A percentile compares a stretch with the other conserved stretches of the same genome.
phyloP scores from a whole-genome alignment of 2,797 vertebrate species.

The Cetoscarus ocellatus region DNA sequence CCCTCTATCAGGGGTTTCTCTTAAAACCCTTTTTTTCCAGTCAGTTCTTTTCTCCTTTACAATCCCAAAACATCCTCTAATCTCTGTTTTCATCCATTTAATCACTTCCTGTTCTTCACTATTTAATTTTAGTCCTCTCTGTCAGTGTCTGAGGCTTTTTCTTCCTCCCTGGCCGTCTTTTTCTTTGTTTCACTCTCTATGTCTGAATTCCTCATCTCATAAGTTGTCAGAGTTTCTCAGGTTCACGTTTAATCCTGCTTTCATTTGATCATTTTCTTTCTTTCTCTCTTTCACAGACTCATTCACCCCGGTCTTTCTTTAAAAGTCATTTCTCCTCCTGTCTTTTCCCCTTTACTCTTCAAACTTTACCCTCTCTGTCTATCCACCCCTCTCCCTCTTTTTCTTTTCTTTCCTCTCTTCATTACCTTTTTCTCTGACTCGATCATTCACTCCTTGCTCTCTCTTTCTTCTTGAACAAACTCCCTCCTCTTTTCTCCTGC shows the following conservation, averaged over 20 bases:
- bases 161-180: neutral
- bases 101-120: neutral
- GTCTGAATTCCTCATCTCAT: neutral
- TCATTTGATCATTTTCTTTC: neutral
- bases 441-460: constrained; percentile 56
- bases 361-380: constrained; percentile 37
- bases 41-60: neutral
- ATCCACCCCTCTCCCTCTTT: neutral
- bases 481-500: constrained; percentile 49
- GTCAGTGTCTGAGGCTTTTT: neutral
- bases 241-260: neutral
- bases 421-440: constrained; percentile 54
- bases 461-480: constrained; percentile 36
- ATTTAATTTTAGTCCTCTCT: neutral
- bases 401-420: constrained; percentile 50
- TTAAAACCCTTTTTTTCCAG: neutral
- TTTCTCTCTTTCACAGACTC: constrained; percentile 28
- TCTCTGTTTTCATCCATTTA: neutral
- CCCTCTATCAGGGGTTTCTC: no score
- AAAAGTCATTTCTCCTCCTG: constrained; percentile 34
- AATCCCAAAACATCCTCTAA: neutral
- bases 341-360: constrained; percentile 37
- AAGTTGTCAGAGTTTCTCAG: constrained; percentile 4
- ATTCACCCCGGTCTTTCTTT: constrained; percentile 8
- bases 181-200: neutral